phyloP scores from a whole-genome alignment of 2,888 invertebrate genomes.

The Andrena camellia region DNA sequence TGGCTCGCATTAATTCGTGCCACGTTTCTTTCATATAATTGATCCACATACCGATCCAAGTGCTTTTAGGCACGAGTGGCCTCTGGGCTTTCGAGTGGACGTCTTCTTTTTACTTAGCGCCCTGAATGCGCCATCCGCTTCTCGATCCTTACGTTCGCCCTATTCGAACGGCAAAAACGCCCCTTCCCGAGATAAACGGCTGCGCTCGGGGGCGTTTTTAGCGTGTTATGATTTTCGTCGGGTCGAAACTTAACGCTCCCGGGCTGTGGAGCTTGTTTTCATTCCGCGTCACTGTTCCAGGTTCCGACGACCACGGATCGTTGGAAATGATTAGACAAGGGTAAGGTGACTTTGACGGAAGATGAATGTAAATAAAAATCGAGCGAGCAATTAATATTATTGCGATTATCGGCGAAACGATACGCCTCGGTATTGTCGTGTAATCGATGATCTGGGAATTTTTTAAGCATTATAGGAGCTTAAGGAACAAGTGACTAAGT shows the following conservation, averaged over 20 bases:
- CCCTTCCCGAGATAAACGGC: conserved; percentile 13
- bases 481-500: too few species aligned
- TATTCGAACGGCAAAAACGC: conserved; percentile 23
- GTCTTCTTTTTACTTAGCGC: conserved; percentile 54
- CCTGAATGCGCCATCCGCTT: conserved; percentile 40
- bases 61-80: conserved; percentile 71
- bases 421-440: too few species aligned
- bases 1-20: conserved; percentile 63
- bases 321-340: too few species aligned
- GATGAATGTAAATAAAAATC: too few species aligned
- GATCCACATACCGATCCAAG: conserved; percentile 66
- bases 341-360: too few species aligned
- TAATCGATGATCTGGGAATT: too few species aligned
- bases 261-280: not conserved
- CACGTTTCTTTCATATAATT: conserved; percentile 70
- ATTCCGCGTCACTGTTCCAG: too few species aligned
- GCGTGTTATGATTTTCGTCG: conserved; percentile 1
- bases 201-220: conserved; percentile 5
- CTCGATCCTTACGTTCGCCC: conserved; percentile 20
- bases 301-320: too few species aligned
- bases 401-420: too few species aligned
- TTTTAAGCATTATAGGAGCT: too few species aligned
- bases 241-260: not conserved
- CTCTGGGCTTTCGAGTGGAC: conserved; percentile 62
- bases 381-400: too few species aligned